Evolutionary conservation across 2,888 invertebrate genomes (phyloP).

Genomic region (Geotrupes spiniger): DNA sequence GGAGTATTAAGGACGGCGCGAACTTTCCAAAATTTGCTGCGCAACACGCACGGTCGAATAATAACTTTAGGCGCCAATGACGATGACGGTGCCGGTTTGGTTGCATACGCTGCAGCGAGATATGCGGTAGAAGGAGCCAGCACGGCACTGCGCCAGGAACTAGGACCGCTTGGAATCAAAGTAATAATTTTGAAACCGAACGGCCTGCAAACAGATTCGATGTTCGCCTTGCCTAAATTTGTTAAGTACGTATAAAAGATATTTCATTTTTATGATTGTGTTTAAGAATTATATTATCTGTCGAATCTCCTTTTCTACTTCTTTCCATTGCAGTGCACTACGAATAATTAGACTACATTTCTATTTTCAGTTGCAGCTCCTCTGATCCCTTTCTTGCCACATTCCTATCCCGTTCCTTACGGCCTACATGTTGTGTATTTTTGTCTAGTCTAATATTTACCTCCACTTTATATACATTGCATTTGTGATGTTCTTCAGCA

Average conservation of each 20-base stretch:
- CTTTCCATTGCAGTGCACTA: no score
- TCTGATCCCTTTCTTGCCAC: no score
- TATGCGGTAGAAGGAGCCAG: slow-evolving; percentile 81
- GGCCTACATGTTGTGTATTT: no score
- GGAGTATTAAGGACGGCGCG: slow-evolving; percentile 71
- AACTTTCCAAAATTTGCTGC: slow-evolving; percentile 70
- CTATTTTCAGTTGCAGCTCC: neutral
- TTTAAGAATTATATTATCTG: slow-evolving; percentile 2
- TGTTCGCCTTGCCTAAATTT: slow-evolving; percentile 64
- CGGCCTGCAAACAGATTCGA: slow-evolving; percentile 61
- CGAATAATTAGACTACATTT: neutral
- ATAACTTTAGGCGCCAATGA: slow-evolving; percentile 65
- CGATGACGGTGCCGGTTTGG: slow-evolving; percentile 26
- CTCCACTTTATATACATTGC: no score
- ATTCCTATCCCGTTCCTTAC: no score
- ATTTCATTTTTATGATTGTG: neutral
- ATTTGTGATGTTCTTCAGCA: no score
- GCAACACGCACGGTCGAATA: slow-evolving; percentile 64
- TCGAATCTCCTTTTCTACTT: neutral
- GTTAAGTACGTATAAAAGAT: slow-evolving; percentile 50
- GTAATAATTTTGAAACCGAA: slow-evolving; percentile 75
- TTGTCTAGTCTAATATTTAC: no score
- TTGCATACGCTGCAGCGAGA: slow-evolving; percentile 54
- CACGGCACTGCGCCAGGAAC: slow-evolving; percentile 66
- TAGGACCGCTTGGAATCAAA: slow-evolving; percentile 68